Conservation (phyloP, 2,888 invertebrate species). For the Latrodectus elegans region DNA sequence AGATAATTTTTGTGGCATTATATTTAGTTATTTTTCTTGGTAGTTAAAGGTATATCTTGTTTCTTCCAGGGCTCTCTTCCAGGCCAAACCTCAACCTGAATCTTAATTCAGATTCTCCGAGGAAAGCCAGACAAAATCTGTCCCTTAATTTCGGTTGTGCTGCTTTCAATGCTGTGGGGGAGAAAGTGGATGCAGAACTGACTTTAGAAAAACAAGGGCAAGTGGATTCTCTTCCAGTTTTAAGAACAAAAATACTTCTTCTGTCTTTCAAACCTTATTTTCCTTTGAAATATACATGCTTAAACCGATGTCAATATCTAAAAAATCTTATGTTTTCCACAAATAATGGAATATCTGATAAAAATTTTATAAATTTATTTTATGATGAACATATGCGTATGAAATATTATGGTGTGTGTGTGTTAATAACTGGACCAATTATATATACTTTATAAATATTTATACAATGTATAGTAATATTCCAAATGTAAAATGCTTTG, state of each 20-base stretch:
- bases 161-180: constrained; percentile 65
- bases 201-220: constrained; percentile 71
- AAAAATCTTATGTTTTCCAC: too few relatives aligned
- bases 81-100: constrained; percentile 67
- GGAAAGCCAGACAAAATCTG: constrained; percentile 62
- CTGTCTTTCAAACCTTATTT: not conserved
- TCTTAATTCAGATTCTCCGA: constrained; percentile 62
- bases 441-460: too few relatives aligned
- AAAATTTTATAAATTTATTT: too few relatives aligned
- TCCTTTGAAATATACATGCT: not conserved
- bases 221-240: constrained; percentile 4
- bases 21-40: too few relatives aligned
- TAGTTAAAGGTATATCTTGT: not conserved
- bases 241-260: constrained; percentile 7
- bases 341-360: too few relatives aligned
- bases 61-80: constrained; percentile 44
- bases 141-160: constrained; percentile 67
- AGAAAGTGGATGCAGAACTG: constrained; percentile 69
- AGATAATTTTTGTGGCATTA: not conserved
- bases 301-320: not conserved
- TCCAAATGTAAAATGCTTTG: too few relatives aligned
- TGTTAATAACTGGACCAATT: too few relatives aligned
- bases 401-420: too few relatives aligned
- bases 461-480: too few relatives aligned
- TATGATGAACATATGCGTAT: too few relatives aligned